Conservation (phyloP, 2,888 invertebrate genomes). For the Tanypteryx hageni region DNA sequence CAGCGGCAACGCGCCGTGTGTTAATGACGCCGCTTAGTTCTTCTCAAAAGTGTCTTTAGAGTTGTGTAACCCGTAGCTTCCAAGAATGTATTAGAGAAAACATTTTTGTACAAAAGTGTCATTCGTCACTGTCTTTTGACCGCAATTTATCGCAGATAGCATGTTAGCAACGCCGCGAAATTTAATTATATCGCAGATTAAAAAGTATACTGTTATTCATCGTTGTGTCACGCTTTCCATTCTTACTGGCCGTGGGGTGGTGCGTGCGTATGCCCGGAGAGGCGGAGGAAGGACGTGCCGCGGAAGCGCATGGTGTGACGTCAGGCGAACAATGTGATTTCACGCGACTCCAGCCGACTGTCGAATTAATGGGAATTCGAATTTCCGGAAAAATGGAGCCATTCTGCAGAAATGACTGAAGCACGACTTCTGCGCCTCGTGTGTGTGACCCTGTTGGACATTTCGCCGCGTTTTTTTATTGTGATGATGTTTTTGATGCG, state of each 20-base stretch:
- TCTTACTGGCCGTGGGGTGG: neutral
- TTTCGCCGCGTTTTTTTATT: too few species aligned
- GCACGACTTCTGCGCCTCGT: too few species aligned
- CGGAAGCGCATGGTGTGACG: constrained; percentile 29
- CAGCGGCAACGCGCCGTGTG: too few species aligned
- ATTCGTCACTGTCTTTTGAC: neutral
- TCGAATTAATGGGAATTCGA: too few species aligned
- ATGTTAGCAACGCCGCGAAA: neutral
- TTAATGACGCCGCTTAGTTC: neutral
- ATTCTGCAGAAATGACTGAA: too few species aligned
- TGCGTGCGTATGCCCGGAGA: neutral
- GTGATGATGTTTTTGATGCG: too few species aligned
- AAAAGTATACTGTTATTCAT: constrained; percentile 45
- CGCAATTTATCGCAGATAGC: neutral
- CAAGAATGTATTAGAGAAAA: neutral
- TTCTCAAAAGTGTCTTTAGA: neutral
- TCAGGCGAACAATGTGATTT: constrained; percentile 13
- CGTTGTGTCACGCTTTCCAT: constrained; percentile 37
- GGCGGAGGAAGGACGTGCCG: constrained; percentile 7
- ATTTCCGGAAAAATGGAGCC: neutral
- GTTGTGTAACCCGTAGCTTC: neutral
- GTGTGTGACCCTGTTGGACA: too few species aligned
- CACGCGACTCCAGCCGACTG: neutral
- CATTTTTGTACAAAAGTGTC: neutral
- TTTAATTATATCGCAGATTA: constrained; percentile 29